Conservation (phyloP, 2,797 vertebrate genomes). For the Coccyzus lansbergi region DNA sequence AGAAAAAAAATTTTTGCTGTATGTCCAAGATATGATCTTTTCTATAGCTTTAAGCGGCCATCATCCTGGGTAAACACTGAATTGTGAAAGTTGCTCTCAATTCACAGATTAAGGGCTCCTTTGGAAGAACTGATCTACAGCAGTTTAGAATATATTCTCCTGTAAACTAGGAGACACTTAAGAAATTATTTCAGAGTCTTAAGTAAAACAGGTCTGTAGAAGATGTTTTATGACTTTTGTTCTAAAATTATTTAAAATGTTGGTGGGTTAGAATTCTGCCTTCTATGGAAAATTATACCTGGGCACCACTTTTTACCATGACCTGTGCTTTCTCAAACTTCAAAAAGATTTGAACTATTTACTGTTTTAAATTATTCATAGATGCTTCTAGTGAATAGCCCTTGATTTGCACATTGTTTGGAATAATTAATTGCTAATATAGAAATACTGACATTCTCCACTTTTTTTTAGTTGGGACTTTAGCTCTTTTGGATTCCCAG, state of each 20-base stretch:
- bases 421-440: not conserved
- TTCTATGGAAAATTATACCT: not conserved
- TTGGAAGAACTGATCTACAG: not conserved
- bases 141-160: not conserved
- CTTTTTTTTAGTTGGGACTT: not conserved
- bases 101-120: not conserved
- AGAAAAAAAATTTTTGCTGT: not conserved
- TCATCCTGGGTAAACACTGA: not conserved
- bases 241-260: not conserved
- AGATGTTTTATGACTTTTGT: not conserved
- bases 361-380: not conserved
- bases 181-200: not conserved
- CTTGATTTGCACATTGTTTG: not conserved
- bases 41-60: not conserved
- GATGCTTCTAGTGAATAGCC: not conserved
- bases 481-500: not conserved
- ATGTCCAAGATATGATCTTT: not conserved
- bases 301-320: not conserved
- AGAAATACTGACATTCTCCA: not conserved
- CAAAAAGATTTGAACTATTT: not conserved
- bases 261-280: not conserved
- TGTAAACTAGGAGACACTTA: not conserved
- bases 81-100: not conserved
- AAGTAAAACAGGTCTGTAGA: not conserved
- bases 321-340: not conserved